These are phyloP conservation scores for Dissostichus mawsoni DNA, from an alignment of 2,113 vertebrate species.

Conservation along the genomic window DNA sequence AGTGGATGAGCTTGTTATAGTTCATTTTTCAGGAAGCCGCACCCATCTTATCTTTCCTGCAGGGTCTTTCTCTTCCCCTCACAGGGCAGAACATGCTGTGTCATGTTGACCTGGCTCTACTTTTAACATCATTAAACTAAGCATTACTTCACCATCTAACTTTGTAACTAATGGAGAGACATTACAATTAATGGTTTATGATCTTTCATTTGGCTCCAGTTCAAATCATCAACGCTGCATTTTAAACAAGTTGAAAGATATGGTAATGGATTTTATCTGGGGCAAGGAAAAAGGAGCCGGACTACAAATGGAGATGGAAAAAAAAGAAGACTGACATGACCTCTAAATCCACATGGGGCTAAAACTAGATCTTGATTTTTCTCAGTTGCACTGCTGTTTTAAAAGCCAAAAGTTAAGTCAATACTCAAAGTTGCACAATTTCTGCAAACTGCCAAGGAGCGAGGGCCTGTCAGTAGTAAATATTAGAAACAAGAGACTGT, in stretches of 20 bases:
- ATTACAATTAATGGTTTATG: conserved; percentile 26
- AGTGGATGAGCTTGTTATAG: not conserved
- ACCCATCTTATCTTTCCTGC: conserved; percentile 5
- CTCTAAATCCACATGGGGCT: conserved; percentile 22
- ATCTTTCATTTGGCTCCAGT: conserved; percentile 15
- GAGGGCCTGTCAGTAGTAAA: not conserved
- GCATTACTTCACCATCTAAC: not conserved
- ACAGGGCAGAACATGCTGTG: not conserved
- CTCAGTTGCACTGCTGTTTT: not conserved
- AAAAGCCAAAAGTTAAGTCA: conserved; percentile 14
- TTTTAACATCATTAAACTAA: conserved; percentile 3
- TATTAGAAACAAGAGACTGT: conserved; percentile 3
- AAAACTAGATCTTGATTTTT: not conserved
- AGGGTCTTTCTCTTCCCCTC: not conserved
- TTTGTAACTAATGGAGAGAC: not conserved
- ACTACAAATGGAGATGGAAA: conserved; percentile 26
- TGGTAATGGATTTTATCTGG: conserved; percentile 36
- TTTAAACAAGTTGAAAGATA: conserved; percentile 31
- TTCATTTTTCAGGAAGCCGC: not conserved
- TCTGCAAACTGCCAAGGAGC: not conserved
- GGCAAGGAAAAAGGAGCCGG: conserved; percentile 15
- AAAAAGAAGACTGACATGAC: conserved; percentile 5
- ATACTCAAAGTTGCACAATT: conserved; percentile 5
- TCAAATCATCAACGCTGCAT: conserved; percentile 26
- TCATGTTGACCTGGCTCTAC: not conserved